Evolutionary conservation across 2,113 vertebrate species (phyloP), one percentile per base, ranked within the genome.

Genomic region (Dasyurus viverrinus): DNA sequence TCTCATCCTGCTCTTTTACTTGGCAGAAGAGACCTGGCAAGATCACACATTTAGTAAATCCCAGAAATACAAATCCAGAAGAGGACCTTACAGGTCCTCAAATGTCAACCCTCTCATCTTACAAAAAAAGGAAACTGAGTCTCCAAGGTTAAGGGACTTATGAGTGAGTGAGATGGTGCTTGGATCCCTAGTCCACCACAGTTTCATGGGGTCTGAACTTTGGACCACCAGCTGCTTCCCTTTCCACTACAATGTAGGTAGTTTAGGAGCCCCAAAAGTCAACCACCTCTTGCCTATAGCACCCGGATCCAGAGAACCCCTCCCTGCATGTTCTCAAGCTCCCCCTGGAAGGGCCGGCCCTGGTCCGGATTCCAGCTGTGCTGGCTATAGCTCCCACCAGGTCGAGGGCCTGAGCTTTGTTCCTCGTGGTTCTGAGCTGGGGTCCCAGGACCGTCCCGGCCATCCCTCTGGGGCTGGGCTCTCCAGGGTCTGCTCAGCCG

Each of bases 281-380:
- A 76, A 22, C 36, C 27, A 68, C 36, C 14, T 76, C 60, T 10
- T 36, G 57, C 9, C 25, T 26, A 27, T 14, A 60, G 3, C 3
- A 0, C 36, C 60, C 4, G 0, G 1, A 42, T 42, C 5, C 19
- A 42, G n/a, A 84, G 68, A 0, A 19, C n/a, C 8, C 36, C 16
- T 16, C 19, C 2, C 48, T 48, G 7, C 7, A 48, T 48, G 48
- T 48, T 0, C 16, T 76, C 68, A 76, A 42, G 68, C 36, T 22
- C 68, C 16, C 30, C 36, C 36, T 76, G 68, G 36, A 76, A 76
- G 68, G 16, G 68, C 68, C 36, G 68, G 68, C 36, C n/a, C 36
- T n/a, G 36, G 36, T 10, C 60, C 16, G 14, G 60, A n/a, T 68
- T 68, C 60, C 30, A 68, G 14, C 60, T 16, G 12, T 4, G 1